Base-by-base conservation (phyloP, 1,140 invertebrate species). In the Penaeus indicus region DNA sequence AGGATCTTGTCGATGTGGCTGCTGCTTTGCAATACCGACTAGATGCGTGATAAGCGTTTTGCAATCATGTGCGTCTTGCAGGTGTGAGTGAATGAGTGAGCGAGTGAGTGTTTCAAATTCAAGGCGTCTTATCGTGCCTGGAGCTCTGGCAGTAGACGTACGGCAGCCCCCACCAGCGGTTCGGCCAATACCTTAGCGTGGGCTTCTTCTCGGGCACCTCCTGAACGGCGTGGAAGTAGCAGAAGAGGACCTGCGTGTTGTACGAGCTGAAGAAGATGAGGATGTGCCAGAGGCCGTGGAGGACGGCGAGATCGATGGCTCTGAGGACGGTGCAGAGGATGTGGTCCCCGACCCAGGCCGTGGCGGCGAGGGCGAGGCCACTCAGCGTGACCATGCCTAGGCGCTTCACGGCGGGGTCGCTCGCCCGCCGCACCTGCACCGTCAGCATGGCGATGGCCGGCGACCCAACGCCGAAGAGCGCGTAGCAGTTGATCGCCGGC, bases 271-370 rank as follows among this genome's bases (percentile, higher is more conserved):
- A 96, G 90, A 96, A 96, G 90, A 96, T 96, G 67, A 97, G 94
- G 27, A 97, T 93, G 92, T 97, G 96, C 96, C 96, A 97, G 13
- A 96, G 93, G 22, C 95, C 96, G 92, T 97, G 96, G 90, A 97
- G 93, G 93, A 97, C 96, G 0, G 96, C 96, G 91, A 97, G 96
- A 92, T 96, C 95, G 27, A 96, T 94, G 16, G 94, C 94, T 0
- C 95, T 94, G 96, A 96, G 96, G 32, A 95, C 94, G 91, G 96
- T 95, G 92, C 96, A 97, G 92, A 96, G 96, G 90, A 96, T 92
- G 38, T 95, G 93, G 93, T 97, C 96, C 90, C 95, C 95, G 21
- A 96, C 93, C 96, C 96, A 97, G 91, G 95, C 96, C 87, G 95
- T 93, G 18, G 96, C 94, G 7, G 96, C 96, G 19, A 96, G 91